phyloP scores from a whole-genome alignment of 1,140 invertebrate genomes.

The Drosophila punjabiensis region DNA sequence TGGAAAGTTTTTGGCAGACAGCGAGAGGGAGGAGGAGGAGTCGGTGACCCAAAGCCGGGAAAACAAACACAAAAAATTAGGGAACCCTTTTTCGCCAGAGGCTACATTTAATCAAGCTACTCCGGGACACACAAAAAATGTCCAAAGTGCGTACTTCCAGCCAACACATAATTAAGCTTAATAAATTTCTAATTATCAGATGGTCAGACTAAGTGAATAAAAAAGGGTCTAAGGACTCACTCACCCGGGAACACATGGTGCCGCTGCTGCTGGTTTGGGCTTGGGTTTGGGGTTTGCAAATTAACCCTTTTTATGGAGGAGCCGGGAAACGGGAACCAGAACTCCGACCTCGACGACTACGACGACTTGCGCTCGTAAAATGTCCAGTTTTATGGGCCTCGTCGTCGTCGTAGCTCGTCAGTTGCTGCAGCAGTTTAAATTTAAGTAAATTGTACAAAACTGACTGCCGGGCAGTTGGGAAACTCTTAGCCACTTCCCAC shows the following conservation, averaged over 20 bases:
- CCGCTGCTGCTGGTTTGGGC: not conserved
- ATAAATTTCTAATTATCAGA: constrained; percentile 84
- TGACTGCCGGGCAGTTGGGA: constrained; percentile 33
- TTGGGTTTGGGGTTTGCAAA: constrained; percentile 55
- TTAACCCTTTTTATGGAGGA: constrained; percentile 68
- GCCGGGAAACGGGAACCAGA: constrained; percentile 5
- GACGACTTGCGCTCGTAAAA: constrained; percentile 63
- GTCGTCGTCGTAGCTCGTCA: constrained; percentile 35
- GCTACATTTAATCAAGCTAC: constrained; percentile 61
- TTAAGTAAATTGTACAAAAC: constrained; percentile 83
- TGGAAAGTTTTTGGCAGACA: constrained; percentile 57
- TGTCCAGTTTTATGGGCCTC: constrained; percentile 62
- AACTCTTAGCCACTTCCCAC: constrained; percentile 64
- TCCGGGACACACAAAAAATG: constrained; percentile 42
- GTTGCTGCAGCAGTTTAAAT: constrained; percentile 74
- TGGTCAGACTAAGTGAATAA: constrained; percentile 75
- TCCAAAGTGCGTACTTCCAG: constrained; percentile 75
- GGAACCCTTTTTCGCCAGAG: constrained; percentile 45
- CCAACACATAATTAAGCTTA: constrained; percentile 82
- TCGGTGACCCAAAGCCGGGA: constrained; percentile 33
- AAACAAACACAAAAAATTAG: constrained; percentile 50
- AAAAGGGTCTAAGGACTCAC: constrained; percentile 71
- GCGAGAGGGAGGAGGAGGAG: constrained; percentile 5
- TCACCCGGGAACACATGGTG: constrained; percentile 60
- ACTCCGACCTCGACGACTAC: constrained; percentile 21